Conservation (phyloP, 1,140 invertebrate species). For the Pissodes strobi region DNA sequence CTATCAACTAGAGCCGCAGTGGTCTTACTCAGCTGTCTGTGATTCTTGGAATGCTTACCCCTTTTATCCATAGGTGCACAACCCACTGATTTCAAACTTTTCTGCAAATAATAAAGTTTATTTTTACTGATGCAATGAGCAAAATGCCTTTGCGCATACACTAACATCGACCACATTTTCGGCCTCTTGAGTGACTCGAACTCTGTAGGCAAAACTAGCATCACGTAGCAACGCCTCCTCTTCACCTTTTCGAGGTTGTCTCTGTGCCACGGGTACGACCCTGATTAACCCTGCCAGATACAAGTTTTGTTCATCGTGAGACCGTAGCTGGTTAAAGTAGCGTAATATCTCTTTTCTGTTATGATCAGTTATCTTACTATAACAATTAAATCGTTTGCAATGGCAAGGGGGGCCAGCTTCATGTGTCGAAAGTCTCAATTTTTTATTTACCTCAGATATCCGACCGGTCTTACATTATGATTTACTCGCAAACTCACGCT, state of each 20-base stretch:
- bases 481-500: no score
- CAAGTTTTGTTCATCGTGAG: background rate
- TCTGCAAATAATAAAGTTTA: background rate
- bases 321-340: no score
- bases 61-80: background rate
- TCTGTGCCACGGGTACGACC: background rate
- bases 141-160: no score
- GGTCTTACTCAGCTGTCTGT: no score
- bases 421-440: no score
- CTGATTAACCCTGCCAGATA: background rate
- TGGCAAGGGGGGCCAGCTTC: no score
- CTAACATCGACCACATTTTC: background rate
- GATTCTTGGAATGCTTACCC: no score
- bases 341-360: no score
- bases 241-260: background rate
- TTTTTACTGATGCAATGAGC: background rate
- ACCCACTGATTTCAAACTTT: background rate
- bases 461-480: no score
- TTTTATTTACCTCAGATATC: no score
- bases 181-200: background rate
- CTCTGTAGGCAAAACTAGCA: no score
- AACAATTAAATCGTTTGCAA: background rate
- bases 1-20: background rate
- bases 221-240: no score
- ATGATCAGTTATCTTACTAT: background rate